phyloP scores from a whole-genome alignment of 2,797 vertebrate species.

The Sebastes steindachneri region DNA sequence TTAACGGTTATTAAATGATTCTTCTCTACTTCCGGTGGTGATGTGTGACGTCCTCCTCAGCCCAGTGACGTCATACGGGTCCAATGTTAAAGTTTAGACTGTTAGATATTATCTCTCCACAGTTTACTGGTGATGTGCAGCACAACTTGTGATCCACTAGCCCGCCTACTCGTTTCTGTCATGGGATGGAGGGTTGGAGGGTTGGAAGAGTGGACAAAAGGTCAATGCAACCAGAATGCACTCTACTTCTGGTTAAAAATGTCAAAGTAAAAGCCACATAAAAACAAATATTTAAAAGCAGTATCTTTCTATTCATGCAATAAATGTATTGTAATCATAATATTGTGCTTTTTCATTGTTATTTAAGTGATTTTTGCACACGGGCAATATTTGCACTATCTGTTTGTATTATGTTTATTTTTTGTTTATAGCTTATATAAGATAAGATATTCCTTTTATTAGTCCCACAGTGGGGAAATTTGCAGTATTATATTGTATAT shows the following conservation, averaged over 20 bases:
- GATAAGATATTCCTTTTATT: too few species aligned
- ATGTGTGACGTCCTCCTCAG: neutral
- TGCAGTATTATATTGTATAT: too few species aligned
- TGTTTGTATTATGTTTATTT: too few species aligned
- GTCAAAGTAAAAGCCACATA: conserved; percentile 41
- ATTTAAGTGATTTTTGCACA: neutral
- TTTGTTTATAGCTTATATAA: too few species aligned
- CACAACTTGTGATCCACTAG: conserved; percentile 18
- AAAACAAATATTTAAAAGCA: neutral
- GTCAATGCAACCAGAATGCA: rapidly evolving
- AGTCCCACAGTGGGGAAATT: too few species aligned
- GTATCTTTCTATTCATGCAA: neutral
- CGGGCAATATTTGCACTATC: too few species aligned
- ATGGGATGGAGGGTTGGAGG: neutral
- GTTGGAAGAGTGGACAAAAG: neutral
- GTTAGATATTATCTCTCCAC: neutral
- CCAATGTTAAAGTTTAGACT: neutral
- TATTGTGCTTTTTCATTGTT: neutral
- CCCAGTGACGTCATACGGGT: neutral
- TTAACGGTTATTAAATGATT: neutral
- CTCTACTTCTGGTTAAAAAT: neutral
- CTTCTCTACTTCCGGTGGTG: neutral
- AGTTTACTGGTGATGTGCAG: neutral
- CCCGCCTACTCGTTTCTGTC: neutral
- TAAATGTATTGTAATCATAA: neutral